Base-by-base conservation (phyloP, 2,797 vertebrate genomes). In the Alca torda region DNA sequence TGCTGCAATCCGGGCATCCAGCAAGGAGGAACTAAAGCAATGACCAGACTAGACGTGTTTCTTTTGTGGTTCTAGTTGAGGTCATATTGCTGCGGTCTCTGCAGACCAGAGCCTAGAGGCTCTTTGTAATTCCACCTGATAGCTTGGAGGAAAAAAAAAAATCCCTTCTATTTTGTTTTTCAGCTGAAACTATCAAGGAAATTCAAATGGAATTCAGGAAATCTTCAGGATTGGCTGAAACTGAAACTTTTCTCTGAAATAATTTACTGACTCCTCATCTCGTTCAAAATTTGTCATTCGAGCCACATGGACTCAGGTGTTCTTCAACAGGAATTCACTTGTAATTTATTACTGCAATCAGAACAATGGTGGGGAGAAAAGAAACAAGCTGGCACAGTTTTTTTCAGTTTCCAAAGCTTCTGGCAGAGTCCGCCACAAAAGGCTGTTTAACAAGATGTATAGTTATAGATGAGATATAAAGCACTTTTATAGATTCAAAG, bases 121-220 rank as follows among this genome's bases (percentile, higher is more conserved):
- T 23, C 9, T 93, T 87, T 5, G 0, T 26, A 35, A 77, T 74
- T 70, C 19, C 6, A 43, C 19, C 3, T 41, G 24, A 39, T 10
- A 56, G 23, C 50, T 59, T 5, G 23, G 77, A 9, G 7, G 11
- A 17, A 1, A 24, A 43, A 24, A 43, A 60, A 39, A 64, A 50
- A 10, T 12, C 7, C 10, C 6, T 67, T 10, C 3, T 1, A 7
- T 12, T 20, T 28, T 5, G 25, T n/a, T 6, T 4, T 1, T 1
- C 7, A 41, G 6, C 4, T 93, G 54, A 56, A 93, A 17, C 11
- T 41, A 18, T 65, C 10, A 78, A 64, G 17, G 18, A 84, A 24
- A 83, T 85, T 61, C 23, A 39, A 57, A 20, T 24, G 6, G 5
- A 78, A 79, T 76, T 43, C 48, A 24, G 24, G 33, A 77, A 70